These are phyloP conservation scores for Macrobrachium rosenbergii DNA, from an alignment of 1,140 invertebrate genomes.

Conservation along the genomic window DNA sequence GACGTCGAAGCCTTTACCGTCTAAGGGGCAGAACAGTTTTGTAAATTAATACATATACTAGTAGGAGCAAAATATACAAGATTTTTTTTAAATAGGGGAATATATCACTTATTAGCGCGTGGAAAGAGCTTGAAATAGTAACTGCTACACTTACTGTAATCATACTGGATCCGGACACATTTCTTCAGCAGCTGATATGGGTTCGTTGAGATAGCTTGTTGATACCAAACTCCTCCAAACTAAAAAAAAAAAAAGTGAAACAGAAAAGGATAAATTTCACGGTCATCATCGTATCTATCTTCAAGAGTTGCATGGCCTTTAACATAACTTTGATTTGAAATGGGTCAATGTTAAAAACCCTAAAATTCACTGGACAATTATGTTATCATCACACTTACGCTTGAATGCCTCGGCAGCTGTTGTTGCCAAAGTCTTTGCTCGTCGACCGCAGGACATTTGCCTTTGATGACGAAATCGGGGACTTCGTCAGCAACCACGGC, in stretches of 20 bases:
- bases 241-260: background rate
- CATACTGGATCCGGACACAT: slow-evolving; percentile 1
- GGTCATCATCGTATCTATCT: too few relatives aligned
- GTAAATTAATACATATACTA: background rate
- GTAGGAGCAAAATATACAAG: too few relatives aligned
- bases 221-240: slow-evolving; percentile 23
- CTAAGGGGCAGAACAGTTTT: background rate
- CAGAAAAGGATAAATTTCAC: background rate
- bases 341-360: too few relatives aligned
- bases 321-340: too few relatives aligned
- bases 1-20: background rate
- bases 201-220: background rate
- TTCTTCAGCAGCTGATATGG: slow-evolving; percentile 10
- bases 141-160: background rate
- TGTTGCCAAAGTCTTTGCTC: background rate
- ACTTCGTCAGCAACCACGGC: slow-evolving; percentile 21
- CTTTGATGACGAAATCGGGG: slow-evolving; percentile 28
- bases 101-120: too few relatives aligned
- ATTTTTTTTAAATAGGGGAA: too few relatives aligned
- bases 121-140: too few relatives aligned
- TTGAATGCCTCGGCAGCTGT: background rate
- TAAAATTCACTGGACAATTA: too few relatives aligned
- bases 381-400: background rate
- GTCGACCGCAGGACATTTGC: slow-evolving; percentile 22
- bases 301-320: too few relatives aligned